Evolutionary conservation across 2,113 vertebrate species (phyloP).

Genomic region (Cygnus buccinator): DNA sequence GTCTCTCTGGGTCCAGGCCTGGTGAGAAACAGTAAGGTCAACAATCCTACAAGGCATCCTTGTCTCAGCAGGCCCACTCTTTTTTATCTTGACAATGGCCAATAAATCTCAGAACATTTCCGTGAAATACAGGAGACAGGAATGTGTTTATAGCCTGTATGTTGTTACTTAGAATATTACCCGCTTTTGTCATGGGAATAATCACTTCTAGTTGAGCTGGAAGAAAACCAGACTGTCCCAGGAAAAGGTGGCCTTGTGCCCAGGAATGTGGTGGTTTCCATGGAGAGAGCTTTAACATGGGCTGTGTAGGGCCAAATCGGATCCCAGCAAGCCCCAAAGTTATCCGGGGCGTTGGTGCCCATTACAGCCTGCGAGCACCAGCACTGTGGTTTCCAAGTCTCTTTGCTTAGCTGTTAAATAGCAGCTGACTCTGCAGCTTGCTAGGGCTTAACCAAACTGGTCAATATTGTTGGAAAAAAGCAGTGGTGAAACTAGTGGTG

Average conservation of each 20-base stretch:
- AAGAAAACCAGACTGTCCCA: background rate
- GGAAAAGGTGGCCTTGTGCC: constrained; percentile 21
- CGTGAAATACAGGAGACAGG: background rate
- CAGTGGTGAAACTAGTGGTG: background rate
- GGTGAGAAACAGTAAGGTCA: constrained; percentile 29
- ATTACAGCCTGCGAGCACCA: background rate
- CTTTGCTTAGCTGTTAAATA: background rate
- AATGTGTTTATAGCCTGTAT: background rate
- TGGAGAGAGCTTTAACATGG: constrained; percentile 15
- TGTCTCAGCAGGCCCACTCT: background rate
- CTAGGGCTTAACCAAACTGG: background rate
- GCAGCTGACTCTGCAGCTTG: background rate
- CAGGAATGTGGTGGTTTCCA: constrained; percentile 24
- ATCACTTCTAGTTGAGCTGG: background rate
- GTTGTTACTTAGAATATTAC: background rate
- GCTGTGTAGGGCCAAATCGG: background rate
- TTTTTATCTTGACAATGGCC: background rate
- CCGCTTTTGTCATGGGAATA: background rate
- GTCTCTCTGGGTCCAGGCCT: background rate
- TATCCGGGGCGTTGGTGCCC: background rate
- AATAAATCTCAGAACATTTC: background rate
- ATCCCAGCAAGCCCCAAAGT: background rate
- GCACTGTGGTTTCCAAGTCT: background rate
- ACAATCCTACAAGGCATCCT: background rate
- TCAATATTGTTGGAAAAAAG: background rate